A percentile compares a stretch with the other conserved stretches of the same genome.
These are phyloP conservation scores for Thinocorus orbignyianus DNA, from an alignment of 2,113 vertebrate genomes.

Conservation along the genomic window DNA sequence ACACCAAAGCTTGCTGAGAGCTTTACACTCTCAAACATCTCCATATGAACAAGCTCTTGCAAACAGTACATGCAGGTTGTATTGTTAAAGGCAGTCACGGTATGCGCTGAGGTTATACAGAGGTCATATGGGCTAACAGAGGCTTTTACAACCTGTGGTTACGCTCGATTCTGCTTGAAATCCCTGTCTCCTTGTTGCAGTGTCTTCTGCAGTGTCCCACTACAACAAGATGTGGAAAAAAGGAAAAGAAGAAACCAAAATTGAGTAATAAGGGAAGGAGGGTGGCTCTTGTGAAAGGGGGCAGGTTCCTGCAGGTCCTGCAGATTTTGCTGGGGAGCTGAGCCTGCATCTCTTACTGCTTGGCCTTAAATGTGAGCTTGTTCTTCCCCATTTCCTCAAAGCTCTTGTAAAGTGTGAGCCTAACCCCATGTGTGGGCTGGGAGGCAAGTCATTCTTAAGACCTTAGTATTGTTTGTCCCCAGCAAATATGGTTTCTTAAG, in stretches of 20 bases:
- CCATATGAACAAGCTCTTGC: neutral
- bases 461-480: neutral
- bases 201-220: neutral
- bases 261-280: neutral
- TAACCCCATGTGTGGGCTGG: neutral
- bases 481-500: neutral
- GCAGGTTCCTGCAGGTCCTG: neutral
- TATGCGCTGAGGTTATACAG: neutral
- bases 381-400: neutral
- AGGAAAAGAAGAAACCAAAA: neutral
- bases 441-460: neutral
- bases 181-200: fast-evolving
- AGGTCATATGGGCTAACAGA: fast-evolving
- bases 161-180: neutral
- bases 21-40: neutral
- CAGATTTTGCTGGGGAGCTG: neutral
- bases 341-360: neutral
- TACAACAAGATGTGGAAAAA: neutral
- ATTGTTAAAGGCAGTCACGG: neutral
- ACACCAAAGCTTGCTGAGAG: neutral
- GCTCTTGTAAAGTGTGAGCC: neutral
- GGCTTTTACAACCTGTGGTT: neutral
- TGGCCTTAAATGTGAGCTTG: neutral
- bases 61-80: neutral
- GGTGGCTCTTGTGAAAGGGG: neutral